Evolutionary conservation across 2,888 invertebrate genomes (phyloP).

Genomic region (Eupithecia tripunctaria): DNA sequence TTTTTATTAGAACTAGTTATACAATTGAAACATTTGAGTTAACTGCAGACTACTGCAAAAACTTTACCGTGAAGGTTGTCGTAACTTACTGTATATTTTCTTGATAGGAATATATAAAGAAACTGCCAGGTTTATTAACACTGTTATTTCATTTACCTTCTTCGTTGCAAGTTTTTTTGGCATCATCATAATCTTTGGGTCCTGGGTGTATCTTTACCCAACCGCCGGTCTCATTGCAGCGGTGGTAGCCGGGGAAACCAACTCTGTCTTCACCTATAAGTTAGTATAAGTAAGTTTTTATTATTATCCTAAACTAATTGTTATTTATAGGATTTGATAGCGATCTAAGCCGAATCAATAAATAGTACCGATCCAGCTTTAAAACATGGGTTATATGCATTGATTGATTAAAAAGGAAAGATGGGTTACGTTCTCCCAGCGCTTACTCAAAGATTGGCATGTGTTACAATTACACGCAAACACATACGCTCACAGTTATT

Average conservation of each 20-base stretch:
- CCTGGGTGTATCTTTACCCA: constrained; percentile 11
- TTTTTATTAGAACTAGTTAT: too few species aligned
- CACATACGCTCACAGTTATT: too few species aligned
- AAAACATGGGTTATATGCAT: not conserved
- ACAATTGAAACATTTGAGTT: too few species aligned
- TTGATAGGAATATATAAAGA: not conserved
- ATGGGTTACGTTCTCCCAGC: too few species aligned
- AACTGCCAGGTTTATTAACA: not conserved
- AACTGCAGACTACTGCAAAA: too few species aligned
- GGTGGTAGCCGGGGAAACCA: not conserved
- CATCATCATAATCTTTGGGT: not conserved
- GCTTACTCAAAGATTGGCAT: too few species aligned
- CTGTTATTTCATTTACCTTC: constrained; percentile 4
- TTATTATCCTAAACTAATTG: too few species aligned
- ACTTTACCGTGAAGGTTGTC: not conserved
- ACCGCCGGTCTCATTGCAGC: constrained; percentile 3
- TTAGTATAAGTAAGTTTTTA: not conserved
- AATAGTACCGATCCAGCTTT: not conserved
- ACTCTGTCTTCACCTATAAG: not conserved
- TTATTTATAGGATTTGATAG: too few species aligned
- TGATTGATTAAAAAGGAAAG: too few species aligned
- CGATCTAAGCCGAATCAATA: not conserved
- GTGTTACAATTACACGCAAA: too few species aligned
- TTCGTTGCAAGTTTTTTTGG: not conserved
- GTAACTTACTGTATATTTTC: not conserved